phyloP scores from a whole-genome alignment of 2,113 vertebrate genomes.

The Camarhynchus parvulus region DNA sequence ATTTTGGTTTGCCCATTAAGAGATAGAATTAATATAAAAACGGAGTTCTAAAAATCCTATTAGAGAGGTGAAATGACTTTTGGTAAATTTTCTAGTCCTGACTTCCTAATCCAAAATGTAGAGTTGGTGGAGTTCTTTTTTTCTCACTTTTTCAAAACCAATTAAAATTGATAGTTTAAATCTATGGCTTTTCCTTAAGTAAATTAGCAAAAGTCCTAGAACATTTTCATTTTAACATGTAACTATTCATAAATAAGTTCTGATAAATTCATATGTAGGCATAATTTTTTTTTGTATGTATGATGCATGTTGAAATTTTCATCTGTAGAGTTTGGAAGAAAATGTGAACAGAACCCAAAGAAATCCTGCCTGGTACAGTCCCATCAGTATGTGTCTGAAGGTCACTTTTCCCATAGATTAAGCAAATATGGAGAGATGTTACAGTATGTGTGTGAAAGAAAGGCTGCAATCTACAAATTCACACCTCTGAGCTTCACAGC shows the following conservation, averaged over 20 bases:
- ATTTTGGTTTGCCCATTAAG: neutral
- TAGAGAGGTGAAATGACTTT: neutral
- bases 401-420: neutral
- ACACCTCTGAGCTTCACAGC: neutral
- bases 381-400: neutral
- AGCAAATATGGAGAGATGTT: neutral
- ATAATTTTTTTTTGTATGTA: neutral
- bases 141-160: neutral
- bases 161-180: neutral
- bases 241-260: neutral
- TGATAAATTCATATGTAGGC: neutral
- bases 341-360: neutral
- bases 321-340: neutral
- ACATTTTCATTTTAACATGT: neutral
- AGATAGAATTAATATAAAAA: neutral
- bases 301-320: neutral
- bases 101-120: neutral
- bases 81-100: neutral
- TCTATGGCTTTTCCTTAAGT: neutral
- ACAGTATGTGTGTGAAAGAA: neutral
- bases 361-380: neutral
- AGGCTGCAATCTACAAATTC: neutral
- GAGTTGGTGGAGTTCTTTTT: neutral
- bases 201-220: neutral
- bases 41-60: neutral